Percentiles rank a stretch among this genome's conserved stretches.
Conservation (phyloP, 2,888 invertebrate species). For the Rugalucina vietnamica region DNA sequence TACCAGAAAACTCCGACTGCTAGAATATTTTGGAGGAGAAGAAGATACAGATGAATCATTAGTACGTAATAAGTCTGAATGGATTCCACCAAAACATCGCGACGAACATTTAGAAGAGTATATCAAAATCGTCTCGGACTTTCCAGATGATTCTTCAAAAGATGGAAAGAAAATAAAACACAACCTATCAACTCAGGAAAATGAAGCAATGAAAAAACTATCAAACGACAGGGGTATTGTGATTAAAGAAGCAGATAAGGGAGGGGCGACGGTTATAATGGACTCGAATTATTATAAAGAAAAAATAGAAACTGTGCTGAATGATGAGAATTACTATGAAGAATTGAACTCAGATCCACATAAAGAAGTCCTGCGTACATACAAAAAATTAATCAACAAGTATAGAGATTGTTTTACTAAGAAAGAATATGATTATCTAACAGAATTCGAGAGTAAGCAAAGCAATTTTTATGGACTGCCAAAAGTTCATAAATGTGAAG, state of each 20-base stretch:
- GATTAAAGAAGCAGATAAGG: slow-evolving; percentile 26
- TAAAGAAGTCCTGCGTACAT: not conserved
- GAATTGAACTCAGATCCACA: not conserved
- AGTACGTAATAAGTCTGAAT: not conserved
- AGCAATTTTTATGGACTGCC: not conserved
- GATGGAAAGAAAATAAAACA: not conserved
- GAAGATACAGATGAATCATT: not conserved
- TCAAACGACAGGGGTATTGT: not conserved
- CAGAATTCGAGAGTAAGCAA: not conserved
- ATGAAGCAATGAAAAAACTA: not conserved
- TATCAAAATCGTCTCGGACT: not conserved
- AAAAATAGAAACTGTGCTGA: not conserved
- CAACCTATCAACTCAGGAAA: not conserved
- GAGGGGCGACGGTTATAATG: slow-evolving; percentile 3
- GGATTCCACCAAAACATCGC: not conserved
- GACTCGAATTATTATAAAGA: slow-evolving; percentile 13
- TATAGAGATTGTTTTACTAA: not conserved
- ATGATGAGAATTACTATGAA: not conserved
- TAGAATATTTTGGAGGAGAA: slow-evolving; percentile 4
- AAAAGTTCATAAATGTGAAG: not conserved
- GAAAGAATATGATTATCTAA: not conserved
- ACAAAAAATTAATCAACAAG: not conserved
- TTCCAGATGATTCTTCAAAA: not conserved
- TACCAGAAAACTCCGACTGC: not conserved
- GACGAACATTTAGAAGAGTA: not conserved